Evolutionary conservation across 2,113 vertebrate species (phyloP).

Genomic region (Zosterops lateralis): DNA sequence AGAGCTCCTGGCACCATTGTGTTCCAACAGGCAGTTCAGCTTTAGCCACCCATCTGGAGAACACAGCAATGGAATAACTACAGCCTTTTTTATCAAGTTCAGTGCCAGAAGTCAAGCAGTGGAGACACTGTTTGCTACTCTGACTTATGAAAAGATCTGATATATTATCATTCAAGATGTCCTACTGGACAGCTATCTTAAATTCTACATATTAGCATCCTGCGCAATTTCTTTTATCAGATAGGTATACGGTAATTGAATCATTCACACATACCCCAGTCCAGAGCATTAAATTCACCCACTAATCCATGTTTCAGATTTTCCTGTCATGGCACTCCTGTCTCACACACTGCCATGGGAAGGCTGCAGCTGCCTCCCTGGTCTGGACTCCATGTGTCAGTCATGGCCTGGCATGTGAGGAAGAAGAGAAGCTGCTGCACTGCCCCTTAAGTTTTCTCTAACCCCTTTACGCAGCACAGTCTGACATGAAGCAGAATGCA

Average conservation of each 20-base stretch:
- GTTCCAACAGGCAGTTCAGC: background rate
- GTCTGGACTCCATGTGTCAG: background rate
- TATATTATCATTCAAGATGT: background rate
- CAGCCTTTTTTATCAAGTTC: background rate
- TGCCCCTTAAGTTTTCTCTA: background rate
- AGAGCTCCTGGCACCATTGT: background rate
- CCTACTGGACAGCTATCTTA: background rate
- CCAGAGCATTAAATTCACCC: background rate
- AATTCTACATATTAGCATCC: background rate
- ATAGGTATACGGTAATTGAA: background rate
- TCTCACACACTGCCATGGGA: background rate
- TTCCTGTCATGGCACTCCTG: background rate
- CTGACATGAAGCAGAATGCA: background rate
- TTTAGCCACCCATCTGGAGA: background rate
- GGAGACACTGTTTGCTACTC: background rate
- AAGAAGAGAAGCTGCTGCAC: background rate
- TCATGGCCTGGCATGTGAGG: background rate
- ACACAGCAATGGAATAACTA: background rate
- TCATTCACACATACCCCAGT: background rate
- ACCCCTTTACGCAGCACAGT: accelerated
- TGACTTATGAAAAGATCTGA: background rate
- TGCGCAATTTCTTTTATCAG: background rate
- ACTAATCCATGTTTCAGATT: background rate
- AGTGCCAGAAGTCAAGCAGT: background rate
- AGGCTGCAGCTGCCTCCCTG: background rate